These are phyloP conservation scores for Xiphophorus birchmanni DNA, from an alignment of 2,797 vertebrate species.

Conservation along the genomic window DNA sequence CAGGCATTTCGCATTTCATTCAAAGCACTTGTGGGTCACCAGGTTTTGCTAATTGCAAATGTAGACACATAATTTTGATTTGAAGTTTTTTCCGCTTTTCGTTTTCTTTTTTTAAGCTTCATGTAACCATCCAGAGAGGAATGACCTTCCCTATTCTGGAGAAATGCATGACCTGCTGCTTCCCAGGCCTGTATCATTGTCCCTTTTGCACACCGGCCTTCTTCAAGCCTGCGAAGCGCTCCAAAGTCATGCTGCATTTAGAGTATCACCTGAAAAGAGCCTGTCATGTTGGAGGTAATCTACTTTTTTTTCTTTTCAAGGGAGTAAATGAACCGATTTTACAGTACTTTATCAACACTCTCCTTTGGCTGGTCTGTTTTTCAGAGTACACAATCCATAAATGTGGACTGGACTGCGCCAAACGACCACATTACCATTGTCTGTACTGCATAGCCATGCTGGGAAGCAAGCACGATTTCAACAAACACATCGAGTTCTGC, in stretches of 20 bases:
- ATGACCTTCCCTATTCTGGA: neutral
- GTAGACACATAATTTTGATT: neutral
- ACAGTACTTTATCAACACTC: neutral
- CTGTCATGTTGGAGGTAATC: slow-evolving; percentile 13
- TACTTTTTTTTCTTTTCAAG: neutral
- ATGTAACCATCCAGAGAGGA: slow-evolving; percentile 34
- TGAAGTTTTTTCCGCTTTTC: neutral
- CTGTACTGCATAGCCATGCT: slow-evolving; percentile 35
- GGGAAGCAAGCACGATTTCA: slow-evolving; percentile 13
- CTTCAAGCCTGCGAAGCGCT: slow-evolving; percentile 30
- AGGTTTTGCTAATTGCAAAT: neutral
- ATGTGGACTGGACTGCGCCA: slow-evolving; percentile 28
- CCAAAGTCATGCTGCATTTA: slow-evolving; percentile 17
- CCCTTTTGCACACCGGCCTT: slow-evolving; percentile 22
- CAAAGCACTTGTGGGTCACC: neutral
- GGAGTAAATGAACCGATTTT: too few species aligned
- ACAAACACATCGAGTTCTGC: slow-evolving; percentile 22
- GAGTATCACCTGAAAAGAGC: slow-evolving; percentile 23
- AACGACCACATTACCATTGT: slow-evolving; percentile 42
- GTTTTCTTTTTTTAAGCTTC: slow-evolving; percentile 4
- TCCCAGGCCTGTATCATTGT: slow-evolving; percentile 28
- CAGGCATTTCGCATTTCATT: neutral
- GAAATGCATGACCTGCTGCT: slow-evolving; percentile 37
- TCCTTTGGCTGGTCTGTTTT: neutral
- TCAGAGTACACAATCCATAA: slow-evolving; percentile 39